A percentile compares a stretch with the other conserved stretches of the same genome.
Conservation (phyloP, 1,140 invertebrate genomes). For the Calliphora vicina region DNA sequence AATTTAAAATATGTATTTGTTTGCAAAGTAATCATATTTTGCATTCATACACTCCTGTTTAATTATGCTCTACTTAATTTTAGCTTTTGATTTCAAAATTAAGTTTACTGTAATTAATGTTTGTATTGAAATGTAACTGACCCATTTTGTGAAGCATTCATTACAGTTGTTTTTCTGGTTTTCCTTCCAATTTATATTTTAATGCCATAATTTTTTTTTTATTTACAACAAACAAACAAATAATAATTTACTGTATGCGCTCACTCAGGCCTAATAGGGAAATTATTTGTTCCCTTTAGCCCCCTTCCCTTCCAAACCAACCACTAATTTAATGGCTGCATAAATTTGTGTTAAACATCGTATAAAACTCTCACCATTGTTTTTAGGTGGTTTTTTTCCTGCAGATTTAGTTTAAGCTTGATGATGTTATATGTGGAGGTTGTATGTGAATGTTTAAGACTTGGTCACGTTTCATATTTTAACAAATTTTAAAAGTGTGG, state of each 20-base stretch:
- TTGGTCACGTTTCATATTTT: not conserved
- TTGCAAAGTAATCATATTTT: too few species aligned
- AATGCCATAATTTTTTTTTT: not conserved
- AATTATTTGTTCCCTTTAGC: too few species aligned
- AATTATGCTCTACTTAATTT: not conserved
- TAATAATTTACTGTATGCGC: too few species aligned
- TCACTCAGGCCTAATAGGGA: too few species aligned
- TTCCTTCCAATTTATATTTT: not conserved
- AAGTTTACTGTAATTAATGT: not conserved
- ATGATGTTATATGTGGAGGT: not conserved
- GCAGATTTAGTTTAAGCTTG: not conserved
- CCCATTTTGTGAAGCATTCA: not conserved
- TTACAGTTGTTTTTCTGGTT: not conserved
- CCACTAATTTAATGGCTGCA: not conserved
- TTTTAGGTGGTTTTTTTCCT: not conserved
- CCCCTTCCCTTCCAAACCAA: not conserved
- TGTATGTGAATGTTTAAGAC: not conserved
- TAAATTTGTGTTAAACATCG: not conserved
- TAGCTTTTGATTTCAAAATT: constrained; percentile 2
- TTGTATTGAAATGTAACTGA: not conserved
- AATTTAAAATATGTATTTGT: too few species aligned
- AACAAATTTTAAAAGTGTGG: not conserved
- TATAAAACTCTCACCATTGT: not conserved
- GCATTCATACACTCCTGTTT: not conserved
- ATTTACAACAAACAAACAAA: not conserved